Percentiles rank a stretch among this genome's conserved stretches.
Evolutionary conservation across 1,140 invertebrate species (phyloP).

Genomic region (Magallana gigas): DNA sequence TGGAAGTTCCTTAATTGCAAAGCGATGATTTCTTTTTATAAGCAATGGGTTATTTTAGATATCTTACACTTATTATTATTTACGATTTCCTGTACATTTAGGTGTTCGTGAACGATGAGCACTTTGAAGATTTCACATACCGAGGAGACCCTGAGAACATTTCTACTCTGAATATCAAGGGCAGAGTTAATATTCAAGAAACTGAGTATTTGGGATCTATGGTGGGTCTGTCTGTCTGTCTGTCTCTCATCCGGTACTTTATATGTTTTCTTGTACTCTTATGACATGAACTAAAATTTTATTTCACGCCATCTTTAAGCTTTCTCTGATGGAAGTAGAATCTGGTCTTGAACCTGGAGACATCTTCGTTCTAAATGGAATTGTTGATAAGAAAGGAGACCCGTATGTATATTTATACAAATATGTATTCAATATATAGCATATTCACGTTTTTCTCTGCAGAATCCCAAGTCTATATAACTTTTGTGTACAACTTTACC

Average conservation of each 20-base stretch:
- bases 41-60: too few species aligned
- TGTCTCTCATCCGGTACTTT: too few species aligned
- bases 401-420: neutral
- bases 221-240: neutral
- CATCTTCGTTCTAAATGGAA: neutral
- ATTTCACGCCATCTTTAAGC: neutral
- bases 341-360: conserved; percentile 8
- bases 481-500: neutral
- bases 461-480: neutral
- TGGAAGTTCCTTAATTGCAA: neutral
- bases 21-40: neutral
- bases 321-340: neutral
- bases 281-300: neutral
- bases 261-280: neutral
- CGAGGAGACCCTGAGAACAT: conserved; percentile 52
- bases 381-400: conserved; percentile 5
- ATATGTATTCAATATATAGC: neutral
- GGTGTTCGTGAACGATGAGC: conserved; percentile 69
- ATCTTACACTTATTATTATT: neutral
- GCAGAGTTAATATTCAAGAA: neutral
- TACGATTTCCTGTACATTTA: conserved; percentile 44
- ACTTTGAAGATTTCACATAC: conserved; percentile 64
- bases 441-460: neutral
- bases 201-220: neutral
- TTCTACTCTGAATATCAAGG: neutral